Evolutionary conservation across 2,888 invertebrate species (phyloP).

Genomic region (Acholoe squamosa): DNA sequence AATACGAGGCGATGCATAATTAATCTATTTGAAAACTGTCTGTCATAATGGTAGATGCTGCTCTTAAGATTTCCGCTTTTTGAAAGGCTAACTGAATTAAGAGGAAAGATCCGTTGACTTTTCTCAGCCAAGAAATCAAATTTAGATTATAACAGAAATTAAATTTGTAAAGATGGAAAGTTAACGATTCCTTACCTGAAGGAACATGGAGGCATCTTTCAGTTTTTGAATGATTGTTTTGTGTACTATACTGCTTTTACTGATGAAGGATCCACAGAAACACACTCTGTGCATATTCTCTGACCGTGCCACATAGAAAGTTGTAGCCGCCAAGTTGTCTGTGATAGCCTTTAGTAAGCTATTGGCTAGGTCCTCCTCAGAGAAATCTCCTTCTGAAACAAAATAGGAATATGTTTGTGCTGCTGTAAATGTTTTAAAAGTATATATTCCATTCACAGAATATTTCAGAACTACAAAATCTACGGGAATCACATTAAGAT

Average conservation of each 20-base stretch:
- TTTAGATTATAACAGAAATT: too few relatives aligned
- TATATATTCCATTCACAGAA: too few relatives aligned
- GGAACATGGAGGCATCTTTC: neutral
- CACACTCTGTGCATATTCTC: constrained; percentile 61
- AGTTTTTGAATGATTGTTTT: neutral
- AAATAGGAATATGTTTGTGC: too few relatives aligned
- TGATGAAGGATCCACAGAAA: constrained; percentile 68
- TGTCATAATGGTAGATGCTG: too few relatives aligned
- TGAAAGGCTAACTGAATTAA: neutral
- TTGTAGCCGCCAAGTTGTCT: constrained; percentile 65
- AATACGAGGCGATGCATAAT: too few relatives aligned
- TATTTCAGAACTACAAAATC: too few relatives aligned
- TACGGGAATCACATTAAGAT: too few relatives aligned
- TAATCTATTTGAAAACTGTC: too few relatives aligned
- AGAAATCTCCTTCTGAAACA: constrained; percentile 35
- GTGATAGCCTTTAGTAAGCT: constrained; percentile 67
- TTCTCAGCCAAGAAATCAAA: too few relatives aligned
- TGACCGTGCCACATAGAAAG: constrained; percentile 65
- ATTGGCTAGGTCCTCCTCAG: constrained; percentile 66
- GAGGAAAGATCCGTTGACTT: neutral
- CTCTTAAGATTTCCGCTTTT: too few relatives aligned
- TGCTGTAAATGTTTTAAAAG: too few relatives aligned
- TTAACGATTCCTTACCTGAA: neutral
- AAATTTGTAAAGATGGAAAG: too few relatives aligned
- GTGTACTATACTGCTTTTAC: constrained; percentile 17